A percentile compares a stretch with the other conserved stretches of the same genome.
Conservation (phyloP, 2,888 invertebrate genomes). For the Lysandra coridon region DNA sequence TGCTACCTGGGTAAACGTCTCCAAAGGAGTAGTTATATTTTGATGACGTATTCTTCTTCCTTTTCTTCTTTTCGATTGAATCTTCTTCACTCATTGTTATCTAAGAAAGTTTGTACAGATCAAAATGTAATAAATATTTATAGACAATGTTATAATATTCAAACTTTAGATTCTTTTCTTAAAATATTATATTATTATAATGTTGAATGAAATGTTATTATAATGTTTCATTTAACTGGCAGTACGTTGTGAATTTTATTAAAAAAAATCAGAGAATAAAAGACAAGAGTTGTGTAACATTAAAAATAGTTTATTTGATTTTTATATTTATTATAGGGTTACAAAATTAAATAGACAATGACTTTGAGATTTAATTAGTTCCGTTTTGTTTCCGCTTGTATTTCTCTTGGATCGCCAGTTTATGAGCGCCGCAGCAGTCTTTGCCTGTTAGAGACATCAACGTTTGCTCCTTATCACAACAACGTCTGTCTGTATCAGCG, state of each 20-base stretch:
- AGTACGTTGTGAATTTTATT: too few species aligned
- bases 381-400: slow-evolving; percentile 47
- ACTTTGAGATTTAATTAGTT: slow-evolving; percentile 45
- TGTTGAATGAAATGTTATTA: too few species aligned
- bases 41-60: slow-evolving; percentile 65
- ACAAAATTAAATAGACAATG: slow-evolving; percentile 75
- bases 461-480: slow-evolving; percentile 70
- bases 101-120: background rate
- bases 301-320: slow-evolving; percentile 47
- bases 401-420: slow-evolving; percentile 65
- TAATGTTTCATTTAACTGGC: too few species aligned
- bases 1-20: slow-evolving; percentile 73
- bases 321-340: slow-evolving; percentile 55
- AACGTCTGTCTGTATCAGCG: slow-evolving; percentile 67
- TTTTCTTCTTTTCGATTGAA: slow-evolving; percentile 60
- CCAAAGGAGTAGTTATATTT: slow-evolving; percentile 77
- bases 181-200: too few species aligned
- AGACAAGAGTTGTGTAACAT: background rate
- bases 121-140: background rate
- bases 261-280: too few species aligned
- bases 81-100: slow-evolving; percentile 61
- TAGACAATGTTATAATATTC: too few species aligned
- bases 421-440: slow-evolving; percentile 68
- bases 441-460: slow-evolving; percentile 60
- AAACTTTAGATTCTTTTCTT: background rate